phyloP scores from a whole-genome alignment of 2,113 vertebrate genomes.

The Cynocephalus volans region DNA sequence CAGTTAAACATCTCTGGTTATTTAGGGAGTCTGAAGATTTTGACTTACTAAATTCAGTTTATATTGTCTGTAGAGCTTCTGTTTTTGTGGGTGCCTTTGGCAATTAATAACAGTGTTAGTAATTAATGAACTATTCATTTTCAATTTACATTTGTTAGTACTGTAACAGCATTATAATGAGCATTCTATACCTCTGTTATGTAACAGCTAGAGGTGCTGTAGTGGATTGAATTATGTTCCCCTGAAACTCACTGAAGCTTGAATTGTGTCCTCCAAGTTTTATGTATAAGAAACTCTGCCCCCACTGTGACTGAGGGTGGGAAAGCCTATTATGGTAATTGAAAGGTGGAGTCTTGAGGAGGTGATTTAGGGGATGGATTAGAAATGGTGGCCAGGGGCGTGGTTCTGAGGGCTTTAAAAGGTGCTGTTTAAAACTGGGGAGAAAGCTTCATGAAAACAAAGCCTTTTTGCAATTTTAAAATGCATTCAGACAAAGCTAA shows the following conservation, averaged over 20 bases:
- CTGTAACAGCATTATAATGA: not conserved
- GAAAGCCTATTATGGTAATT: too few relatives aligned
- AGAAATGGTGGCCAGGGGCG: too few relatives aligned
- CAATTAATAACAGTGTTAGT: not conserved
- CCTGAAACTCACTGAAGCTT: too few relatives aligned
- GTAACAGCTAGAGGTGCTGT: not conserved
- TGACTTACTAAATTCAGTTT: not conserved
- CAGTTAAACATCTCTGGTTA: not conserved
- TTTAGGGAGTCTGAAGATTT: not conserved
- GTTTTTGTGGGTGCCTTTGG: not conserved
- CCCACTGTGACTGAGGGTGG: too few relatives aligned
- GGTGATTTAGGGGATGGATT: too few relatives aligned
- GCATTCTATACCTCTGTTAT: not conserved
- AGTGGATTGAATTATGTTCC: too few relatives aligned
- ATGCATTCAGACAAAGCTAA: not conserved
- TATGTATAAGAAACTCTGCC: too few relatives aligned
- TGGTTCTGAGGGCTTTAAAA: too few relatives aligned
- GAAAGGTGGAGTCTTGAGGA: too few relatives aligned
- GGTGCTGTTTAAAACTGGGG: constrained; percentile 15
- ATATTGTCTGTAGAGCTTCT: not conserved
- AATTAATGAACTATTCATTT: constrained; percentile 54
- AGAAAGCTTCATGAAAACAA: not conserved
- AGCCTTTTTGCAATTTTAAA: not conserved
- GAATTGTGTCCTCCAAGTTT: too few relatives aligned
- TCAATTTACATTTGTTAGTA: not conserved